Percentiles rank a stretch among this genome's conserved stretches.
Conservation (phyloP, 2,797 vertebrate genomes). For the Amniataba percoides region DNA sequence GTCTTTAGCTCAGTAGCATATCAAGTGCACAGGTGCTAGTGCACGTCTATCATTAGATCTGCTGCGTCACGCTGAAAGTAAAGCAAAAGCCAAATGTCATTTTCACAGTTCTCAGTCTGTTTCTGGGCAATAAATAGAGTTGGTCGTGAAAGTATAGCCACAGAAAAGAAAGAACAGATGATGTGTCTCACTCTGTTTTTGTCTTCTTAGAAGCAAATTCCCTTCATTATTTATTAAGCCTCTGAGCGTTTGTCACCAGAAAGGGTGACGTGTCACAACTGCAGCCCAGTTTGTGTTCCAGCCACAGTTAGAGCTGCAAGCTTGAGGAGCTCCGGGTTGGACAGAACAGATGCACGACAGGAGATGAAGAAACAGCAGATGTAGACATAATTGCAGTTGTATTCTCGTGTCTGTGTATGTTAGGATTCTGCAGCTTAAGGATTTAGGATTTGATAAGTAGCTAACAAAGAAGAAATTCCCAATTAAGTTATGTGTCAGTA, state of each 20-base stretch:
- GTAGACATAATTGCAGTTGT: background rate
- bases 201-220: background rate
- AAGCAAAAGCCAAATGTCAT: background rate
- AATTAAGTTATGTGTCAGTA: constrained; percentile 3
- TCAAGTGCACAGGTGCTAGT: too few relatives aligned
- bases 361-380: background rate
- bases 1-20: background rate
- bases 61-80: background rate
- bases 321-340: background rate
- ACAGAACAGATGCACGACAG: background rate
- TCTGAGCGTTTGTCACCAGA: constrained; percentile 17
- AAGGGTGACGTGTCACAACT: constrained; percentile 20
- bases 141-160: background rate
- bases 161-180: background rate
- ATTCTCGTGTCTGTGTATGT: background rate
- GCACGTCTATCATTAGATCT: background rate
- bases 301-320: background rate
- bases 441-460: background rate
- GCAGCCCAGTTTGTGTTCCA: constrained; percentile 16
- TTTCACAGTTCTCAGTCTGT: background rate
- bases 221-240: background rate
- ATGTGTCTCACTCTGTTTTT: background rate
- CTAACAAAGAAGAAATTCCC: background rate
- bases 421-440: background rate
- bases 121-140: background rate